Evolutionary conservation across 2,797 vertebrate genomes (phyloP).

Genomic region (Amniataba percoides): DNA sequence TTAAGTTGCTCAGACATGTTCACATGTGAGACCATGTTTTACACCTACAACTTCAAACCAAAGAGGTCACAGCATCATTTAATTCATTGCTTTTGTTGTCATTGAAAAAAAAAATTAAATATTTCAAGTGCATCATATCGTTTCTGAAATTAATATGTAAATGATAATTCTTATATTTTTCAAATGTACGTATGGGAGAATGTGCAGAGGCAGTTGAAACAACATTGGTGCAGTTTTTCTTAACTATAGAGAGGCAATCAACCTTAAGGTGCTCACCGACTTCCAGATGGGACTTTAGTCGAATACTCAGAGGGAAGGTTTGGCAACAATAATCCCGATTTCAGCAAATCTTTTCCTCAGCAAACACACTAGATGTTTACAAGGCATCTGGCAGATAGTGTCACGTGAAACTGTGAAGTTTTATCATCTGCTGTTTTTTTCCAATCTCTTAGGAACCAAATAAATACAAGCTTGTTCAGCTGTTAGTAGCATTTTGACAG

Average conservation of each 20-base stretch:
- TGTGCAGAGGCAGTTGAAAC: background rate
- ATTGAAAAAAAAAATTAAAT: background rate
- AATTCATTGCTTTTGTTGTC: background rate
- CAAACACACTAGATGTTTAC: background rate
- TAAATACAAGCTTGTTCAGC: background rate
- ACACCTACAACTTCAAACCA: background rate
- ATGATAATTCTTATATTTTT: no score
- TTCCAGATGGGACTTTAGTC: background rate
- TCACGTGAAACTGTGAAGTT: background rate
- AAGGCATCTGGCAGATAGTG: background rate
- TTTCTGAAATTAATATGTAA: background rate
- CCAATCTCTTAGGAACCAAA: background rate
- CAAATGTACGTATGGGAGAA: background rate
- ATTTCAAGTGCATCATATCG: background rate
- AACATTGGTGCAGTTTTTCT: background rate
- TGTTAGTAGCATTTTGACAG: background rate
- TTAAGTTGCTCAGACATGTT: background rate
- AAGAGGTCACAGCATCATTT: background rate
- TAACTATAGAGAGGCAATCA: background rate
- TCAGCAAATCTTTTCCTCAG: background rate
- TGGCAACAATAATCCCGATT: background rate
- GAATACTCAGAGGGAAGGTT: background rate
- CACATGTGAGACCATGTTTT: background rate
- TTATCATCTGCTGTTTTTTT: background rate
- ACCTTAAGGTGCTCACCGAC: background rate